Percentiles rank a stretch among this genome's conserved stretches.
Evolutionary conservation across 2,888 invertebrate species (phyloP).

Genomic region (Caenorhabditis sulstoni): DNA sequence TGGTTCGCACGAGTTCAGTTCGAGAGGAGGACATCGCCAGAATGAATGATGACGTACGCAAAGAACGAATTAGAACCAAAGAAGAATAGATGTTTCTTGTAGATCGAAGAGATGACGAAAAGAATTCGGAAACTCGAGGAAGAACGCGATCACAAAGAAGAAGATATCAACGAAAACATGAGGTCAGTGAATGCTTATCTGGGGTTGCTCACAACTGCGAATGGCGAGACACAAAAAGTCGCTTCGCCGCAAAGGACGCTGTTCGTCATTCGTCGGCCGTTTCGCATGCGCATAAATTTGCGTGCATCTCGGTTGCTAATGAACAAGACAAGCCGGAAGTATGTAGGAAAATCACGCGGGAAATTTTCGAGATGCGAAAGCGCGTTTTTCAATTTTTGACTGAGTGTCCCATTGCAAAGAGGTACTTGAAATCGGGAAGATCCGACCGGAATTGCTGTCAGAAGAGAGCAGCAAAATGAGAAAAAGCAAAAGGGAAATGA

Average conservation of each 20-base stretch:
- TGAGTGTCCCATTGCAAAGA: slow-evolving; percentile 50
- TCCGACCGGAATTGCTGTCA: background rate
- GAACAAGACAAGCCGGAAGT: slow-evolving; percentile 37
- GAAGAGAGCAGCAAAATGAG: background rate
- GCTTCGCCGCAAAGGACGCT: slow-evolving; percentile 2
- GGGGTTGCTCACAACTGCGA: background rate
- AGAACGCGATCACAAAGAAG: slow-evolving; percentile 85
- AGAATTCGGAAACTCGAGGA: slow-evolving; percentile 88
- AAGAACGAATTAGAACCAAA: background rate
- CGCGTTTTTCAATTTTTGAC: slow-evolving; percentile 35
- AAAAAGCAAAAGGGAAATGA: slow-evolving; percentile 13
- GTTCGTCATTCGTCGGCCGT: slow-evolving; percentile 28
- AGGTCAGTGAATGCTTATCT: too few species aligned
- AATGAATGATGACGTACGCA: slow-evolving; percentile 84
- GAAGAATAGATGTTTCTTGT: slow-evolving; percentile 27
- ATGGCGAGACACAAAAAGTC: slow-evolving; percentile 23
- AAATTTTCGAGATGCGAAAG: slow-evolving; percentile 12
- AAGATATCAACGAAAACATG: slow-evolving; percentile 66
- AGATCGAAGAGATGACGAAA: slow-evolving; percentile 83
- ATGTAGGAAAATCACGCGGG: slow-evolving; percentile 6
- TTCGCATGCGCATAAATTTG: slow-evolving; percentile 46
- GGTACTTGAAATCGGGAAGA: slow-evolving; percentile 6
- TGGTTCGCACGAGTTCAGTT: slow-evolving; percentile 85
- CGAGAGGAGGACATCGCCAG: slow-evolving; percentile 85
- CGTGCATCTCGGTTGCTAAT: slow-evolving; percentile 44